These are phyloP conservation scores for Blastobasis lacticolella DNA, from an alignment of 2,888 invertebrate species.

Conservation along the genomic window DNA sequence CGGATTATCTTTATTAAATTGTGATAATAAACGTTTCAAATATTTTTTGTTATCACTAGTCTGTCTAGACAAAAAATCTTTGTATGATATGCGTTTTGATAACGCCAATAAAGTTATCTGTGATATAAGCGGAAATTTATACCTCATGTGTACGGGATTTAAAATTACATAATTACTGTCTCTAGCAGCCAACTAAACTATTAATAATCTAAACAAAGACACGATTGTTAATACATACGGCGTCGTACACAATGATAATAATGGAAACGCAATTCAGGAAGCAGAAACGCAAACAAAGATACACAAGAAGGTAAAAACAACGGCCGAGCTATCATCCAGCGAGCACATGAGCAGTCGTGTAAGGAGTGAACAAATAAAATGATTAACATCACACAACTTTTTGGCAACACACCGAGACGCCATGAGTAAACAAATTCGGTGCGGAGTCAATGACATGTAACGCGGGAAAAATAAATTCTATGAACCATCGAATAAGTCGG, in stretches of 20 bases:
- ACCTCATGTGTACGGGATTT: too few relatives aligned
- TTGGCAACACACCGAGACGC: constrained; percentile 42
- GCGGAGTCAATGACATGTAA: constrained; percentile 53
- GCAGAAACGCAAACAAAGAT: constrained; percentile 41
- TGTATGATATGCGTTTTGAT: neutral
- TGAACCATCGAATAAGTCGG: constrained; percentile 19
- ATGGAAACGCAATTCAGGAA: constrained; percentile 38
- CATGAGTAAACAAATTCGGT: constrained; percentile 56
- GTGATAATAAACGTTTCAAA: too few relatives aligned
- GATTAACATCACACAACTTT: constrained; percentile 31
- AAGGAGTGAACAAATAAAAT: constrained; percentile 27
- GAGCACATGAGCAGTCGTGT: constrained; percentile 1
- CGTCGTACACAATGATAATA: constrained; percentile 25
- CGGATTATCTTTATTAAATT: too few relatives aligned
- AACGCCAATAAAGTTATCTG: too few relatives aligned
- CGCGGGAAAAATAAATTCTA: constrained; percentile 32
- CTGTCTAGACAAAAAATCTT: too few relatives aligned
- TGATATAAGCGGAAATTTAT: too few relatives aligned
- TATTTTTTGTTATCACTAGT: too few relatives aligned
- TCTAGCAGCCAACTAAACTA: neutral
- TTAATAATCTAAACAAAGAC: constrained; percentile 1
- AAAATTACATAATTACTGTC: too few relatives aligned
- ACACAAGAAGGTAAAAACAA: constrained; percentile 34
- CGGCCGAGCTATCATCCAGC: neutral
- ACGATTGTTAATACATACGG: constrained; percentile 1